Evolutionary conservation across 1,140 invertebrate genomes (phyloP).

Genomic region (Chironomus striatipennis): DNA sequence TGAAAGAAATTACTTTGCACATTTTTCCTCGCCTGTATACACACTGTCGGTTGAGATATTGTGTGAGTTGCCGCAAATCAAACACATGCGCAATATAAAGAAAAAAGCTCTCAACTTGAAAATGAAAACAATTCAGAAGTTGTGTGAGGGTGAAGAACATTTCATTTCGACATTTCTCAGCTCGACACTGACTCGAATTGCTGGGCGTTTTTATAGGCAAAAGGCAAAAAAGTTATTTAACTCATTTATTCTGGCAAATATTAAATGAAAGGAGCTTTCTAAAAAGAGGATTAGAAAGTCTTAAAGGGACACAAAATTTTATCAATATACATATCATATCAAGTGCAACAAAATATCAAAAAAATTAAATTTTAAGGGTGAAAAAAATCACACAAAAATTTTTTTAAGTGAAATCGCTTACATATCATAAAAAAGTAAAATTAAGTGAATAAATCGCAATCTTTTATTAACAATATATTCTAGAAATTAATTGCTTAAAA

Average conservation of each 20-base stretch:
- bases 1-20: background rate
- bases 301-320: background rate
- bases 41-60: no score
- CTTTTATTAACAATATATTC: no score
- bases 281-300: background rate
- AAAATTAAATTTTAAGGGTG: background rate
- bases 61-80: background rate
- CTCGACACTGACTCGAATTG: background rate
- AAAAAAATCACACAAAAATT: background rate
- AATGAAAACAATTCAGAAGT: background rate
- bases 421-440: background rate
- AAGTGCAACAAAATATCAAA: background rate
- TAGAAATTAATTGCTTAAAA: background rate
- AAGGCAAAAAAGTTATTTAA: background rate
- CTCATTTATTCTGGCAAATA: background rate
- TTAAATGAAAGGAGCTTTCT: background rate
- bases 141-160: background rate
- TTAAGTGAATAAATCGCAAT: background rate
- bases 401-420: background rate
- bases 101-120: background rate
- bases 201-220: background rate
- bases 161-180: background rate
- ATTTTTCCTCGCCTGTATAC: background rate
- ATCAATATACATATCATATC: conserved; percentile 9
- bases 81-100: background rate